Base-by-base conservation (phyloP, 2,888 invertebrate species). In the Heliconius hortense region DNA sequence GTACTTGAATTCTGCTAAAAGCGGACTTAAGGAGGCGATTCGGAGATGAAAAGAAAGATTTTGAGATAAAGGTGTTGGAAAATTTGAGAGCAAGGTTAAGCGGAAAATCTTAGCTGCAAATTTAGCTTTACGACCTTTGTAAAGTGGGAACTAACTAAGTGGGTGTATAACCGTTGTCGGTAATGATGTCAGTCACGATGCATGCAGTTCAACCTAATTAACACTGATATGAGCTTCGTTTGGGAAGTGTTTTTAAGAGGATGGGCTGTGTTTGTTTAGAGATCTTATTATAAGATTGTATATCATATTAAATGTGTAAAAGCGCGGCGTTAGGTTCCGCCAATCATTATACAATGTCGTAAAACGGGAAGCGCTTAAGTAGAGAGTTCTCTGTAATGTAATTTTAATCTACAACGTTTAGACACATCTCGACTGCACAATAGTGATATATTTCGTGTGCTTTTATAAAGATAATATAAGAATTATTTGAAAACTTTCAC, bases 11-110 rank as follows among this genome's bases (percentile, higher is more conserved):
- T 76, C 70, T 70, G 59, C 73, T 76, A 73, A 72, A 67, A 53
- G 67, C 63, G 31, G 70, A 75, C 78, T 78, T 59, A 67, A 79
- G 74, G 63, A 77, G 78, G 76, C 79, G 74, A 72, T 79, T 73
- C 71, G 24, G 73, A 78, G 76, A 76, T 79, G 74, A 78, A 77
- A 78, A 77, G 77, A 75, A 74, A 78, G 76, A 78, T 78, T 78
- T 77, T 43, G 67, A 76, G 78, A 79, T 76, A 78, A 75, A 75
- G 67, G 77, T 73, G 74, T 76, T 73, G 73, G 70, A 70, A 76
- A 73, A 73, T 76, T 73, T 73, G 56, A 66, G 69, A 59, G 39
- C 56, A 64, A 75, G 74, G 70, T 75, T 75, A 75, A 75, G 64
- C 48, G 70, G 26, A 35, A 60, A 60, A 60, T 60, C 31, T 70